A percentile compares a stretch with the other conserved stretches of the same genome.
Conservation (phyloP, 1,140 invertebrate genomes). For the Vollenhovia emeryi region DNA sequence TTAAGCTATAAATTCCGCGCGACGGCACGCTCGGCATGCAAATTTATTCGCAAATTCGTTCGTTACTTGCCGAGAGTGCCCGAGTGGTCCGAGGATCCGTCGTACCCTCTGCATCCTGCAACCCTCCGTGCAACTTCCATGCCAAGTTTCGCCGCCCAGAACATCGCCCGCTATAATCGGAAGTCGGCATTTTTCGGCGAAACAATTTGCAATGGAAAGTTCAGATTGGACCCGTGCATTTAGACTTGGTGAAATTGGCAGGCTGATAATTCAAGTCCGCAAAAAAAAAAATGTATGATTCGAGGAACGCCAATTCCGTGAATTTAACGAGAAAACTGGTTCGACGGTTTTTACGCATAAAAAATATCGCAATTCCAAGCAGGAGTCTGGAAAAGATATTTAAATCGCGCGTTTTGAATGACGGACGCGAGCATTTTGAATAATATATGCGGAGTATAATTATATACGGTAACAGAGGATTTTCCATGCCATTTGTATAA, state of each 20-base stretch:
- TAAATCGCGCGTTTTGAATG: not conserved
- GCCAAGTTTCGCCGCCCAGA: slow-evolving; percentile 26
- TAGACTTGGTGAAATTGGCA: slow-evolving; percentile 1
- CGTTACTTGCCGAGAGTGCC: slow-evolving; percentile 51
- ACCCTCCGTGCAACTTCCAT: not conserved
- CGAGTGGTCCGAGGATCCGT: slow-evolving; percentile 26
- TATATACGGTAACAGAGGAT: not conserved
- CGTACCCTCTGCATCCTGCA: slow-evolving; percentile 6
- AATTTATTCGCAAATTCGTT: slow-evolving; percentile 63
- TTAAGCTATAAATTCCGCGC: slow-evolving; percentile 60
- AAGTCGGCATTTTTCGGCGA: slow-evolving; percentile 21
- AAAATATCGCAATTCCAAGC: not conserved
- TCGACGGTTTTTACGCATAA: not conserved
- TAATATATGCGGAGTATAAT: slow-evolving; percentile 1
- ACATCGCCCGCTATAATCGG: slow-evolving; percentile 19
- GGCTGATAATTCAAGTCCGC: slow-evolving; percentile 1
- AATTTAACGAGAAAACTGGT: not conserved
- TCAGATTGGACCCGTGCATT: not conserved
- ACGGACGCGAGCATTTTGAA: not conserved
- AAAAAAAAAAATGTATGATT: not conserved
- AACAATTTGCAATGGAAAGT: slow-evolving; percentile 51
- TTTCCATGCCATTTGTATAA: slow-evolving; percentile 27
- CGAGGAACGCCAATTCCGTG: not conserved
- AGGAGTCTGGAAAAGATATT: not conserved
- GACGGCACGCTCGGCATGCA: slow-evolving; percentile 34